phyloP scores from a whole-genome alignment of 2,888 invertebrate genomes.

The Leucophenga maculata region DNA sequence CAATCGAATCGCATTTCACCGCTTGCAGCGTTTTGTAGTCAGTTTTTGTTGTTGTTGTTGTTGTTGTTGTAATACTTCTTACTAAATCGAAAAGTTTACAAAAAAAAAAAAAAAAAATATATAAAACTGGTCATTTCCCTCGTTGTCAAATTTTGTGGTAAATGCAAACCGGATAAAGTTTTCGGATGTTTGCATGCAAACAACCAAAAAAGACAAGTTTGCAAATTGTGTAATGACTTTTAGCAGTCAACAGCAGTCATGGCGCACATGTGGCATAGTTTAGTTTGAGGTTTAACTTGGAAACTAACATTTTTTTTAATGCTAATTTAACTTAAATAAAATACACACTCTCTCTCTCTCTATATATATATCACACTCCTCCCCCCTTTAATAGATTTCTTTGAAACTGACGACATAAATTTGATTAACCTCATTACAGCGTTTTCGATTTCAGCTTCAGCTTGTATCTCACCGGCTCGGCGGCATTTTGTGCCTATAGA shows the following conservation, averaged over 20 bases:
- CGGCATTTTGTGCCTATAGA: slow-evolving; percentile 1
- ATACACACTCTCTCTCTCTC: not conserved
- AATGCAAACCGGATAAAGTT: slow-evolving; percentile 21
- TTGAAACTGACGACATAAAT: slow-evolving; percentile 47
- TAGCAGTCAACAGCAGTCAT: not conserved
- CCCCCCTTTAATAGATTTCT: slow-evolving; percentile 35
- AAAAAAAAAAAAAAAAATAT: too few species aligned
- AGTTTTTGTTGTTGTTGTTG: too few species aligned
- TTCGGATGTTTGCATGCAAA: slow-evolving; percentile 16
- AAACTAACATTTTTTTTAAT: slow-evolving; percentile 24
- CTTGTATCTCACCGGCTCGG: not conserved
- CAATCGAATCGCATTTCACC: slow-evolving; percentile 11
- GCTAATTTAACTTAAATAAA: slow-evolving; percentile 27
- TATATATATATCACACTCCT: not conserved
- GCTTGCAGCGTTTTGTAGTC: slow-evolving; percentile 7
- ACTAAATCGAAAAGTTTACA: too few species aligned
- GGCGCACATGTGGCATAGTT: not conserved
- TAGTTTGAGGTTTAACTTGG: slow-evolving; percentile 26
- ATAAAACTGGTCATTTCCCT: too few species aligned
- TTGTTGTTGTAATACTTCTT: not conserved
- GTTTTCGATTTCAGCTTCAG: not conserved
- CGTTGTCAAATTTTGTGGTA: too few species aligned
- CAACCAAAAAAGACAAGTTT: slow-evolving; percentile 6
- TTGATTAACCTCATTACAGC: slow-evolving; percentile 26
- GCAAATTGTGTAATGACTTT: slow-evolving; percentile 15